phyloP scores from a whole-genome alignment of 1,140 invertebrate genomes.

The Whitmania pigra region DNA sequence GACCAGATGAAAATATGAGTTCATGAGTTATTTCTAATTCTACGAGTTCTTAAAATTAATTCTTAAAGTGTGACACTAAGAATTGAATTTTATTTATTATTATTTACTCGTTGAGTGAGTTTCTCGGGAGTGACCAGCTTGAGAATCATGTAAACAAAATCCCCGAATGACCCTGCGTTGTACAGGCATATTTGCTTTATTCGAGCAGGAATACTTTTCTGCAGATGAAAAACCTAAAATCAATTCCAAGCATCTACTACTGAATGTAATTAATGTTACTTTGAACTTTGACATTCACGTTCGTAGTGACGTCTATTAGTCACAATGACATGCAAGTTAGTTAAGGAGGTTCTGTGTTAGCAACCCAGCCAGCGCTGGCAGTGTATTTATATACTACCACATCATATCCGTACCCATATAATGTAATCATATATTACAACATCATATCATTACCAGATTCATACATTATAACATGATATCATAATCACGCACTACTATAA shows the following conservation, averaged over 20 bases:
- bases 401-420: too few relatives aligned
- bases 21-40: background rate
- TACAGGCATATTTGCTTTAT: slow-evolving; percentile 20
- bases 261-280: background rate
- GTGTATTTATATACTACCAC: too few relatives aligned
- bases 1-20: background rate
- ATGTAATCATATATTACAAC: too few relatives aligned
- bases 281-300: too few relatives aligned
- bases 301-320: too few relatives aligned
- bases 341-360: too few relatives aligned
- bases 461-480: background rate
- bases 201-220: slow-evolving; percentile 22
- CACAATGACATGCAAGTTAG: too few relatives aligned
- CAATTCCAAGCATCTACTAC: background rate
- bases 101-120: slow-evolving; percentile 15
- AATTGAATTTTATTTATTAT: background rate
- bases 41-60: too few relatives aligned
- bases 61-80: too few relatives aligned
- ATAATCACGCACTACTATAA: background rate
- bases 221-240: background rate
- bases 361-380: too few relatives aligned
- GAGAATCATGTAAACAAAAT: slow-evolving; percentile 19
- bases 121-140: slow-evolving; percentile 11
- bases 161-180: slow-evolving; percentile 20
- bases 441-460: background rate